Conservation (phyloP, 1,140 invertebrate genomes). For the Phenacoccus solenopsis region DNA sequence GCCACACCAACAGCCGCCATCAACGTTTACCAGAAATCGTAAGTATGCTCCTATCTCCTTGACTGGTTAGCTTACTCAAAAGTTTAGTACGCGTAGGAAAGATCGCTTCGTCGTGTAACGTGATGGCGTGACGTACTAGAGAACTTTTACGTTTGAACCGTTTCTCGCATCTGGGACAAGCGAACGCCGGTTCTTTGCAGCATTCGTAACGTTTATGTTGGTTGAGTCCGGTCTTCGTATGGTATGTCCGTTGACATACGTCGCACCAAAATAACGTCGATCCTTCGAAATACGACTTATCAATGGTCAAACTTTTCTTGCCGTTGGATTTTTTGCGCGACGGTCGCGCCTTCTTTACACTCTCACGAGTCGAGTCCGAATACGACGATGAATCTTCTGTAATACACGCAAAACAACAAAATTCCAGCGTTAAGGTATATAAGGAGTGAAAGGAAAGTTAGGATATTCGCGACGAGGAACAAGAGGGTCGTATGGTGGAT, state of each 20-base stretch:
- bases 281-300: neutral
- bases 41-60: neutral
- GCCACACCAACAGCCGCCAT: no score
- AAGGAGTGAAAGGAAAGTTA: no score
- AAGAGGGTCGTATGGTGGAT: no score
- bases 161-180: constrained; percentile 21
- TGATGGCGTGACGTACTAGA: constrained; percentile 21
- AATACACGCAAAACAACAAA: neutral
- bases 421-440: neutral
- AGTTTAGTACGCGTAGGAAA: neutral
- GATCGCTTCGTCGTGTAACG: constrained; percentile 20
- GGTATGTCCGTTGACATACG: constrained; percentile 19
- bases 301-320: neutral
- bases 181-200: constrained; percentile 34
- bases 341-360: neutral
- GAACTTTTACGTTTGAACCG: constrained; percentile 20
- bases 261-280: constrained; percentile 7
- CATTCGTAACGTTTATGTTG: constrained; percentile 47
- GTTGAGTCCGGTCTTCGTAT: constrained; percentile 24
- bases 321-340: neutral
- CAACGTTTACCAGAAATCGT: neutral
- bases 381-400: neutral
- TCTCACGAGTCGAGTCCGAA: neutral
- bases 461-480: no score
- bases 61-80: neutral